phyloP scores from a whole-genome alignment of 2,797 vertebrate species.

The Enteromius fasciolatus region DNA sequence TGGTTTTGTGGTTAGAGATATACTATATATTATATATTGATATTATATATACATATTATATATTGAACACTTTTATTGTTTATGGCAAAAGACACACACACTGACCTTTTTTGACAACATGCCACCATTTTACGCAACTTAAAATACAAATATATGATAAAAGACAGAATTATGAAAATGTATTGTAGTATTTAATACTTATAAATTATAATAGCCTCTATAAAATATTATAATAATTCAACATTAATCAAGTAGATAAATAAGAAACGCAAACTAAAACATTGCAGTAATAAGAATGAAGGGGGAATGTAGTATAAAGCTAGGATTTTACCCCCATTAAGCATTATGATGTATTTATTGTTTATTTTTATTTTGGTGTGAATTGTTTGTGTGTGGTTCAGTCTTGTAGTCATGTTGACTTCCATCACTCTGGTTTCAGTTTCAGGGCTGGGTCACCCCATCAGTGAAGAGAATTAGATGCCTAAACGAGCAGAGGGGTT shows the following conservation, averaged over 20 bases:
- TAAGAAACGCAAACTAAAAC: neutral
- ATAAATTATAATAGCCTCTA: neutral
- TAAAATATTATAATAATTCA: neutral
- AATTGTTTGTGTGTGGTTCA: neutral
- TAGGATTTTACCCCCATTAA: neutral
- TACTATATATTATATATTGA: neutral
- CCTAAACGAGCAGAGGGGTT: neutral
- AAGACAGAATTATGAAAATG: neutral
- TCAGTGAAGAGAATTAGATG: neutral
- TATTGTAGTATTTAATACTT: neutral
- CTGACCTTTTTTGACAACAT: neutral
- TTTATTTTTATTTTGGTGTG: neutral
- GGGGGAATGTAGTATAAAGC: neutral
- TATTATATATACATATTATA: neutral
- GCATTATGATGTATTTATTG: neutral
- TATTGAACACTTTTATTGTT: neutral
- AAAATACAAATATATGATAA: neutral
- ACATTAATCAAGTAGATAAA: neutral
- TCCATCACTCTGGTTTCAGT: slow-evolving; percentile 1
- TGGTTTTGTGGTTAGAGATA: too few species aligned
- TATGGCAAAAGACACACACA: neutral
- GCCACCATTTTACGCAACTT: neutral
- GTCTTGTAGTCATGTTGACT: neutral
- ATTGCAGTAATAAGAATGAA: neutral
- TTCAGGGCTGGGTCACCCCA: slow-evolving; percentile 27